phyloP scores from a whole-genome alignment of 2,797 vertebrate genomes.

The Chelon auratus region DNA sequence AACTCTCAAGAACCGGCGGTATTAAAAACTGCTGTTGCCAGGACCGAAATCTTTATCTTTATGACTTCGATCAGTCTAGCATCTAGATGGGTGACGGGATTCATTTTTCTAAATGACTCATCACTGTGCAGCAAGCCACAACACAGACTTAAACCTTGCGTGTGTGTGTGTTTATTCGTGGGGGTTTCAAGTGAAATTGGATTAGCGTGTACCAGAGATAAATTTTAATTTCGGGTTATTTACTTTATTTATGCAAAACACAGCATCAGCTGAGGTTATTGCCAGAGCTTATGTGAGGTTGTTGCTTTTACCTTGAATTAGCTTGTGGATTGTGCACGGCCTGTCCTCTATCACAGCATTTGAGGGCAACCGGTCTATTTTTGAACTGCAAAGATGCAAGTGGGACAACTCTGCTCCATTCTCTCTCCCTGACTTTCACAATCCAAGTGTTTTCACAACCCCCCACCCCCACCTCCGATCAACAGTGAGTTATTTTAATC shows the following conservation, averaged over 20 bases:
- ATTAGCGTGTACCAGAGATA: not conserved
- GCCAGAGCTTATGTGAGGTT: slow-evolving; percentile 14
- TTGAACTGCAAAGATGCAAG: slow-evolving; percentile 67
- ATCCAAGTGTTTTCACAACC: slow-evolving; percentile 32
- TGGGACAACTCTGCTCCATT: slow-evolving; percentile 61
- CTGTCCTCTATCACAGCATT: slow-evolving; percentile 59
- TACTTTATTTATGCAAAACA: not conserved
- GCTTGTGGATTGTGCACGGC: slow-evolving; percentile 49
- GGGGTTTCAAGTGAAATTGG: not conserved
- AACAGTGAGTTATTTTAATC: slow-evolving; percentile 57
- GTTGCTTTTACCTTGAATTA: slow-evolving; percentile 42
- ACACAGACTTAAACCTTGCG: not conserved
- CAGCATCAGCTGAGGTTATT: slow-evolving; percentile 11
- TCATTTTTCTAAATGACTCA: not conserved
- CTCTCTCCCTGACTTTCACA: slow-evolving; percentile 66
- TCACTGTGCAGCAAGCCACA: not conserved
- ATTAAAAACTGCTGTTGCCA: not conserved
- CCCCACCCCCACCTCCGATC: not conserved
- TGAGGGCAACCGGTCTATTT: slow-evolving; percentile 72
- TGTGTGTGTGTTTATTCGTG: not conserved
- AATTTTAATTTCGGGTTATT: not conserved
- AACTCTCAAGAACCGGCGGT: not conserved
- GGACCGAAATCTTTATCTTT: not conserved
- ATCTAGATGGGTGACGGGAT: not conserved
- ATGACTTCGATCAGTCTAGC: not conserved